phyloP scores from a whole-genome alignment of 2,888 invertebrate species.

The Drosophila leonis region DNA sequence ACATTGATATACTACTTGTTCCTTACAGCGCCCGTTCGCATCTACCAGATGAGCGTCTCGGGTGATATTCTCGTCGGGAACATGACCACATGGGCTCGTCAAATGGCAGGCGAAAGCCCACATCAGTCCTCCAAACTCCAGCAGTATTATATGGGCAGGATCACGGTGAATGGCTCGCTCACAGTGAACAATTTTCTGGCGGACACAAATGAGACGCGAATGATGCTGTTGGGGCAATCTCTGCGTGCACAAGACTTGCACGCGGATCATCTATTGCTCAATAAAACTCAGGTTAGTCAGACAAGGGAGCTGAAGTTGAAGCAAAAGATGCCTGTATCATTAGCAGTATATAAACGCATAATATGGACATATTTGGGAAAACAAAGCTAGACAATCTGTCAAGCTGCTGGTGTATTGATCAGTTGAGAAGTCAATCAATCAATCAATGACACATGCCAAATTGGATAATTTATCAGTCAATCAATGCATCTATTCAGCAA shows the following conservation, averaged over 20 bases:
- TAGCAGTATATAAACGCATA: not conserved
- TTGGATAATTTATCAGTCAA: not conserved
- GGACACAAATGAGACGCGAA: conserved; percentile 40
- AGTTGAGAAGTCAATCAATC: not conserved
- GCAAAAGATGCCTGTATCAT: not conserved
- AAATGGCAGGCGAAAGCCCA: conserved; percentile 1
- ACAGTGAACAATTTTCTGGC: conserved; percentile 66
- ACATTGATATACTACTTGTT: not conserved
- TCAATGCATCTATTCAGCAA: not conserved
- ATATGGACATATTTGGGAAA: not conserved
- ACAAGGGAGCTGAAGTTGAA: not conserved
- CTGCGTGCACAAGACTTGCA: conserved; percentile 48
- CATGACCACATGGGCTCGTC: conserved; percentile 31
- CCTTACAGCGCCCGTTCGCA: conserved; percentile 78
- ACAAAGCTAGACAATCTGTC: not conserved
- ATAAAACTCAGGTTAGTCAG: conserved; percentile 70
- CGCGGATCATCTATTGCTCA: conserved; percentile 64
- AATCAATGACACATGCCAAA: too few species aligned
- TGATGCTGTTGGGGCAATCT: conserved; percentile 51
- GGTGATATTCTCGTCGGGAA: conserved; percentile 62
- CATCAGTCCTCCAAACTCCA: conserved; percentile 51
- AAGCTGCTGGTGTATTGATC: not conserved
- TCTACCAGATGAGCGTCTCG: conserved; percentile 71
- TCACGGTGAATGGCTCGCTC: conserved; percentile 78
- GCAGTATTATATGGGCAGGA: conserved; percentile 79